A percentile compares a stretch with the other conserved stretches of the same genome.
Conservation (phyloP, 2,797 vertebrate species). For the Ataeniobius toweri region DNA sequence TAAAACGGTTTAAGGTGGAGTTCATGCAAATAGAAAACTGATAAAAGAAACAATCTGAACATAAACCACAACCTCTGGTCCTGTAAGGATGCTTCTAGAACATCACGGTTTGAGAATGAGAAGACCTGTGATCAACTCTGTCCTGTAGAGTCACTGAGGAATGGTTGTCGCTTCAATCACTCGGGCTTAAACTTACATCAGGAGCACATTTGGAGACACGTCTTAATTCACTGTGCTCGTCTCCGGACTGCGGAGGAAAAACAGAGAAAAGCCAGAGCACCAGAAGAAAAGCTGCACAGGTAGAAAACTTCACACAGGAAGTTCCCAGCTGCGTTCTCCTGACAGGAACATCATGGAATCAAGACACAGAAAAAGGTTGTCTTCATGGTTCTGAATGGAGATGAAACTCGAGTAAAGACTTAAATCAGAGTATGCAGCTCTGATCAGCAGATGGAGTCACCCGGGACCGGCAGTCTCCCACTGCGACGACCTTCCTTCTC, state of each 20-base stretch:
- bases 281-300: constrained; percentile 3
- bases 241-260: neutral
- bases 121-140: neutral
- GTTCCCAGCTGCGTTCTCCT: neutral
- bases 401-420: constrained; percentile 20
- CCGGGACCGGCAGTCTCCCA: constrained; percentile 77
- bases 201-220: neutral
- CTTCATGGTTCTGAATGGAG: constrained; percentile 2
- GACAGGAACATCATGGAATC: constrained; percentile 16
- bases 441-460: constrained; percentile 87
- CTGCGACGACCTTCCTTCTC: constrained; percentile 86
- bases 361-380: neutral
- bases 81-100: neutral
- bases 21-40: constrained; percentile 29
- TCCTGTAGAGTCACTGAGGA: neutral
- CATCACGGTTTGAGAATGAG: neutral
- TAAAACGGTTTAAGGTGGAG: constrained; percentile 42
- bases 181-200: neutral
- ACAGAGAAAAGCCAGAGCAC: neutral
- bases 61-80: constrained; percentile 33
- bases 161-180: neutral
- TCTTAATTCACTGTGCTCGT: neutral
- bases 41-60: constrained; percentile 20
- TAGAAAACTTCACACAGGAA: neutral
- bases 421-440: constrained; percentile 6